phyloP scores from a whole-genome alignment of 1,140 invertebrate genomes.

The Macrostomum lignano region DNA sequence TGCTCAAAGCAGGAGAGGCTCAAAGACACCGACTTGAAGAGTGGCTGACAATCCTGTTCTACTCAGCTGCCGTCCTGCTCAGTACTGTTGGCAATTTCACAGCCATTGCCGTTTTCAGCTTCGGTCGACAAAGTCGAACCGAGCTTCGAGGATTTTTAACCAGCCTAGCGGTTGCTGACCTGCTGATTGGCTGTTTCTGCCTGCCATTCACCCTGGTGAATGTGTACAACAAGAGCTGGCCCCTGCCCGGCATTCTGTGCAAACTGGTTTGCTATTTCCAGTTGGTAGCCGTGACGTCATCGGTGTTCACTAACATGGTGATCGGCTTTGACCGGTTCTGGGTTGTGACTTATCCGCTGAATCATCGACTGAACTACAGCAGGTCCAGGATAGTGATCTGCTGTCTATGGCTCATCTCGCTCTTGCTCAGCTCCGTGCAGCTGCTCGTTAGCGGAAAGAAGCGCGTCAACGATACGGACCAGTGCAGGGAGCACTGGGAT shows the following conservation, averaged over 20 bases:
- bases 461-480: slow-evolving; percentile 13
- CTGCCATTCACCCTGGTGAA: slow-evolving; percentile 24
- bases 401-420: slow-evolving; percentile 28
- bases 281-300: slow-evolving; percentile 15
- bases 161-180: slow-evolving; percentile 36
- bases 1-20: too few relatives aligned
- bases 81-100: too few relatives aligned
- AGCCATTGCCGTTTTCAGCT: too few relatives aligned
- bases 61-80: too few relatives aligned
- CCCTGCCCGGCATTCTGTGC: slow-evolving; percentile 21
- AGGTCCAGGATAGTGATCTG: slow-evolving; percentile 18
- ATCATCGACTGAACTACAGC: slow-evolving; percentile 10
- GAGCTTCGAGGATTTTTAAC: slow-evolving; percentile 37
- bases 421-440: slow-evolving; percentile 24
- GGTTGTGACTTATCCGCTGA: slow-evolving; percentile 16
- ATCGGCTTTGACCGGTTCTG: slow-evolving; percentile 20
- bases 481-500: slow-evolving; percentile 21
- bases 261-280: slow-evolving; percentile 18
- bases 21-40: too few relatives aligned
- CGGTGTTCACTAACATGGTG: slow-evolving; percentile 21
- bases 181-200: slow-evolving; percentile 24
- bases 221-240: slow-evolving; percentile 12
- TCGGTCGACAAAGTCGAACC: too few relatives aligned
- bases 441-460: slow-evolving; percentile 23
- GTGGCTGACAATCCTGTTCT: too few relatives aligned